A percentile compares a stretch with the other conserved stretches of the same genome.
Conservation (phyloP, 1,140 invertebrate genomes). For the Metopolophium dirhodum region DNA sequence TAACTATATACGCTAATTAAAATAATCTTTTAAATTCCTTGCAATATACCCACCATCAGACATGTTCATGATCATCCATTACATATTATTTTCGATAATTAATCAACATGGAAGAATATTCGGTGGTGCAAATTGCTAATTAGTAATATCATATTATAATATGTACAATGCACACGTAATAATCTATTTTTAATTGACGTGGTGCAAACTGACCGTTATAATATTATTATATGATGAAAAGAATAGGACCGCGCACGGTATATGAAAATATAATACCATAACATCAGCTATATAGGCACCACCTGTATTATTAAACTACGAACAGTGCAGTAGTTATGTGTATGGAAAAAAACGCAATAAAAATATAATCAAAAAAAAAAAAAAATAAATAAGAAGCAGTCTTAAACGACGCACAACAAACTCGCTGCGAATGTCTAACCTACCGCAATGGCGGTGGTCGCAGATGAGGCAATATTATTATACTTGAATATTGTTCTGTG, state of each 20-base stretch:
- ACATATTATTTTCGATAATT: background rate
- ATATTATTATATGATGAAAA: background rate
- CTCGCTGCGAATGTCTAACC: background rate
- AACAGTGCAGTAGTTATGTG: background rate
- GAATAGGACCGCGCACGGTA: background rate
- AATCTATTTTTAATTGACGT: background rate
- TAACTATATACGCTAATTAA: background rate
- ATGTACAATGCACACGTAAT: background rate
- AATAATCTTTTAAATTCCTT: background rate
- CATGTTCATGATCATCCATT: background rate
- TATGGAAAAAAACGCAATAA: background rate
- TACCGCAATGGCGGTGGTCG: background rate
- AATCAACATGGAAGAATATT: background rate
- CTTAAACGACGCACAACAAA: background rate
- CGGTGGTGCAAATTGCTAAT: background rate
- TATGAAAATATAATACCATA: slow-evolving; percentile 10
- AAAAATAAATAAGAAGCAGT: background rate
- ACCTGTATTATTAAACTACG: background rate
- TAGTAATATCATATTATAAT: no score
- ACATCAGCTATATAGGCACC: background rate
- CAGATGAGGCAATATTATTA: background rate
- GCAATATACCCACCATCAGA: background rate
- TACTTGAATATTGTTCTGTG: background rate
- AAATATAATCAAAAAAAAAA: slow-evolving; percentile 12
- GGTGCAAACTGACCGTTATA: background rate